Evolutionary conservation across 2,113 vertebrate genomes (phyloP), one percentile per base, ranked within the genome.

Genomic region (Epinephelus fuscoguttatus): DNA sequence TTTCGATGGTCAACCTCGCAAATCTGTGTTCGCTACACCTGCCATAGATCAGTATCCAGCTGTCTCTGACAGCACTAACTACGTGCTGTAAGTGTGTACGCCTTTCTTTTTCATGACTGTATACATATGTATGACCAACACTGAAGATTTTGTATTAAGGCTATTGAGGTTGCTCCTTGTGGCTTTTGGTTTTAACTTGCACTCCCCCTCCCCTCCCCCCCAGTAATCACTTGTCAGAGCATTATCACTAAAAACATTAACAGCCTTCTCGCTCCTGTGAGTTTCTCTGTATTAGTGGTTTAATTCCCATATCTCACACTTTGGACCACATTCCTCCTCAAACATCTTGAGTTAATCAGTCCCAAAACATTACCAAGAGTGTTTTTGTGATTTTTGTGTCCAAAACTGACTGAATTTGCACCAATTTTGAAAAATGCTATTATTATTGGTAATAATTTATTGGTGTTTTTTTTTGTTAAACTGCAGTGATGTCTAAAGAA

Each of bases 281-380:
- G 81, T 64, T 84, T 87, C 88, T 91, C 90, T 78, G 56, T 78
- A 84, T 94, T 91, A 85, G 79, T 61, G 76, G 77, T 90, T 61
- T 56, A 14, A 67, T 84, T 88, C 90, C 68, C 64, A 72, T 89
- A 86, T 87, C 64, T 92, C 81, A 85, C 74, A 88, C 85, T 87
- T 91, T 85, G 72, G 80, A 85, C 81, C 68, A 69, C 91, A 92
- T 93, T 91, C 88, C 75, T 81, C 37, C 49, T 61, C 18, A 74
- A 84, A 88, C 90, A 92, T 92, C 91, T 92, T 92, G 86, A 90
- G 56, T 89, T 60, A 79, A 86, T 94, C 78, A 74, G 84, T 84
- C 82, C 79, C 82, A 78, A 62, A 81, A 87, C 75, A 50, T 79
- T 82, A 87, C 76, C 72, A 72, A 79, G 57, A 56, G 6, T 19